phyloP scores from a whole-genome alignment of 2,113 vertebrate genomes.

The Solenodon paradoxus region DNA sequence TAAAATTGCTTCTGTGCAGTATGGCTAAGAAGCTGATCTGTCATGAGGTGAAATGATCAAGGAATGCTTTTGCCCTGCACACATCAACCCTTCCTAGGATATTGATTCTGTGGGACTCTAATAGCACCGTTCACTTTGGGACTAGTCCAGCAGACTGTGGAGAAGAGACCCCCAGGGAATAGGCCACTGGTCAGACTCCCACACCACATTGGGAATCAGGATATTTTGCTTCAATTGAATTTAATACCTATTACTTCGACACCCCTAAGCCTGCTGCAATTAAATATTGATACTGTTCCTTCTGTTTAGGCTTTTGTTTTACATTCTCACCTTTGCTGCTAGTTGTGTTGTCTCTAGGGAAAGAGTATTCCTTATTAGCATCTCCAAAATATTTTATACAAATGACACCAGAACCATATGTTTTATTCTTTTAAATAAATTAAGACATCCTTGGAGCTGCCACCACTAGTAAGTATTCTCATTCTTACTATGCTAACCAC shows the following conservation, averaged over 20 bases:
- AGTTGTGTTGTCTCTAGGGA: background rate
- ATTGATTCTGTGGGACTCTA: background rate
- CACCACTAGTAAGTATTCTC: background rate
- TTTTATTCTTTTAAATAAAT: constrained; percentile 21
- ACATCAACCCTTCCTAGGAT: background rate
- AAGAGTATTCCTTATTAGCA: background rate
- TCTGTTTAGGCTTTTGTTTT: constrained; percentile 46
- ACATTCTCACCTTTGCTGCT: background rate
- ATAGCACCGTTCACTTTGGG: background rate
- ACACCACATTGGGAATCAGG: background rate
- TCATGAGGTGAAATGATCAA: constrained; percentile 35
- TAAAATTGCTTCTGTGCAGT: constrained; percentile 3
- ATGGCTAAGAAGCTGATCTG: background rate
- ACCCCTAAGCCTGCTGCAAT: constrained; percentile 64
- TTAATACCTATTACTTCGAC: constrained; percentile 70
- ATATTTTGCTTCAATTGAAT: constrained; percentile 77
- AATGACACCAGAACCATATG: constrained; percentile 37
- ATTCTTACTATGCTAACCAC: background rate
- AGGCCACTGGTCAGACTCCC: background rate
- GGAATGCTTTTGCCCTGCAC: background rate
- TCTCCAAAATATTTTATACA: background rate
- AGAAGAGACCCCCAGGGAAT: background rate
- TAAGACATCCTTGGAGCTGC: background rate
- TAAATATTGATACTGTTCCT: constrained; percentile 75
- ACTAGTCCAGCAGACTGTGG: background rate